Base-by-base conservation (phyloP, 1,140 invertebrate species). In the Neodiprion fabricii region DNA sequence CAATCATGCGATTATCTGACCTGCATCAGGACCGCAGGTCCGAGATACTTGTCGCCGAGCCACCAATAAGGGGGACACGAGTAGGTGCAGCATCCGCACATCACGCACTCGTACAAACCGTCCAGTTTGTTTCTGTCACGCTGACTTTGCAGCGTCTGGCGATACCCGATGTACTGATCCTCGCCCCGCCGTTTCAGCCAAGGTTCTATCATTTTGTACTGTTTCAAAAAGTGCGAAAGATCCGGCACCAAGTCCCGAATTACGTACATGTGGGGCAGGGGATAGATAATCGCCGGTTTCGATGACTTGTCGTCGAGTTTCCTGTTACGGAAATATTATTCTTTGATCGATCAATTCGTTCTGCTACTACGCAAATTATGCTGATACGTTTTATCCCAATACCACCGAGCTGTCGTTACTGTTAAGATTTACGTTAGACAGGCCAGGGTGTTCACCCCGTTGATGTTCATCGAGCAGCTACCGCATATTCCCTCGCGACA, bases 401-500 rank as follows among this genome's bases (percentile, higher is more conserved):
- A 21, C 28, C 28, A 40, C 28, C 2, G 28, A 0, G 28, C 28
- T 40, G 5, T 5, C 28, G 28, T 40, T 40, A 40, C 28, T 40
- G 28, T 40, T 40, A 3, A 40, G 28, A 40, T 40, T 40, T 86
- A 93, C 92, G 91, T 94, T 79, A 96, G 92, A 83, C 96, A 98
- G 70, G 96, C 96, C 61, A 98, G 89, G 50, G 93, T 95, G 84
- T 98, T 98, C 0, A 90, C 85, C 23, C 96, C 96, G 83, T 94
- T 92, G 81, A 98, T 95, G 83, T 97, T 97, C 92, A 98, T 95
- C 1, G 94, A 91, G 86, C 96, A 98, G 14, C 95, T 96, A 4
- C 96, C 96, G 84, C 96, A 98, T 82, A 98, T 97, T 65, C 96
- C 94, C 88, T 97, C 96, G 21, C 96, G 90, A 79, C 96, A 97